Percentiles rank a stretch among this genome's conserved stretches.
Conservation (phyloP, 1,140 invertebrate species). For the Araneus ventricosus region DNA sequence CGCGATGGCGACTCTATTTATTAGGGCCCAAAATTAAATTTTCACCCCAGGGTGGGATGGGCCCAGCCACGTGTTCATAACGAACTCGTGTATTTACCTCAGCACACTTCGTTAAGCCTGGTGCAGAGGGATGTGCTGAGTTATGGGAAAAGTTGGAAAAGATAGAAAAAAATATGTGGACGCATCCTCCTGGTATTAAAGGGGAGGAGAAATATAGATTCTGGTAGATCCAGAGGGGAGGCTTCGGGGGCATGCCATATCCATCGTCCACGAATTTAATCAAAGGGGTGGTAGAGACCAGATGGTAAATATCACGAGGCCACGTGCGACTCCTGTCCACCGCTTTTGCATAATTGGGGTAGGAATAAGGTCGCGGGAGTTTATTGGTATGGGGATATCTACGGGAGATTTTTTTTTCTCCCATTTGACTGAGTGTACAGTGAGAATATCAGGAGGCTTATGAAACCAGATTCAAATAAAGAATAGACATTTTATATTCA, state of each 20-base stretch:
- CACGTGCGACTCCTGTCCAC: constrained; percentile 23
- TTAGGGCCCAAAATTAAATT: constrained; percentile 29
- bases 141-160: constrained; percentile 1
- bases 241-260: neutral
- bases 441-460: neutral
- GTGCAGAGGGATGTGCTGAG: constrained; percentile 2
- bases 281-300: constrained; percentile 7
- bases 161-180: neutral
- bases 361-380: neutral
- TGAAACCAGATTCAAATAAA: neutral
- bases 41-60: constrained; percentile 8
- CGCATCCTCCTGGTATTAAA: constrained; percentile 4
- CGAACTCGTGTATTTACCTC: constrained; percentile 19
- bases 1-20: constrained; percentile 17
- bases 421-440: neutral
- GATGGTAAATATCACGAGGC: constrained; percentile 44
- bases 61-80: constrained; percentile 18
- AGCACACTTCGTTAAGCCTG: neutral
- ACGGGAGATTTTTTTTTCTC: neutral
- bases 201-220: constrained; percentile 18
- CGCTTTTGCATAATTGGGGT: neutral
- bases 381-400: constrained; percentile 14
- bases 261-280: constrained; percentile 21
- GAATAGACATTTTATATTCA: neutral
- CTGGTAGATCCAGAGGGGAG: neutral